phyloP scores from a whole-genome alignment of 2,113 vertebrate species.

The Rhinolophus ferrumequinum region DNA sequence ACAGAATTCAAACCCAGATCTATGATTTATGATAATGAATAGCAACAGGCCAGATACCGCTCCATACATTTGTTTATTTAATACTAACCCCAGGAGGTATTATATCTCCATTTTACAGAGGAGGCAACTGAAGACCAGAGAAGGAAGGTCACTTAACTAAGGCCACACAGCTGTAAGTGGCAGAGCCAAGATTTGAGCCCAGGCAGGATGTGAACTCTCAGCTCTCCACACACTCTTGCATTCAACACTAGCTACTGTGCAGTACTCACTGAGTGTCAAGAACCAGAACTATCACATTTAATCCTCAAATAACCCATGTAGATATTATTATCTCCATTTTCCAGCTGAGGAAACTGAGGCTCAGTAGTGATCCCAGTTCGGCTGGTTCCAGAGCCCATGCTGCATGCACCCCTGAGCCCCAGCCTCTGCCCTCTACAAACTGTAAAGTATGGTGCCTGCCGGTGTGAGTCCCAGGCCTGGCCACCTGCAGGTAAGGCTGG shows the following conservation, averaged over 20 bases:
- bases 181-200: background rate
- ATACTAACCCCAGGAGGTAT: background rate
- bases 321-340: background rate
- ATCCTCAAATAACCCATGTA: background rate
- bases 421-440: background rate
- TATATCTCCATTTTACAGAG: background rate
- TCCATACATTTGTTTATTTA: background rate
- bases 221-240: background rate
- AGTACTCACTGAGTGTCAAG: fast-evolving
- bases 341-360: background rate
- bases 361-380: background rate
- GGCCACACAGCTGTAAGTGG: background rate
- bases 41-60: background rate
- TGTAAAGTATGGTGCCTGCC: background rate
- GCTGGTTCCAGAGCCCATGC: background rate
- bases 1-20: background rate
- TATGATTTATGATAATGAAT: background rate
- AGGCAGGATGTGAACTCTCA: background rate
- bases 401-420: no score
- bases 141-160: background rate
- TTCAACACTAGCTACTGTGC: background rate
- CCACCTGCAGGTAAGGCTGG: background rate
- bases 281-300: background rate
- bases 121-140: background rate
- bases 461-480: background rate